Base-by-base conservation (phyloP, 1,140 invertebrate genomes). In the Apis dorsata region DNA sequence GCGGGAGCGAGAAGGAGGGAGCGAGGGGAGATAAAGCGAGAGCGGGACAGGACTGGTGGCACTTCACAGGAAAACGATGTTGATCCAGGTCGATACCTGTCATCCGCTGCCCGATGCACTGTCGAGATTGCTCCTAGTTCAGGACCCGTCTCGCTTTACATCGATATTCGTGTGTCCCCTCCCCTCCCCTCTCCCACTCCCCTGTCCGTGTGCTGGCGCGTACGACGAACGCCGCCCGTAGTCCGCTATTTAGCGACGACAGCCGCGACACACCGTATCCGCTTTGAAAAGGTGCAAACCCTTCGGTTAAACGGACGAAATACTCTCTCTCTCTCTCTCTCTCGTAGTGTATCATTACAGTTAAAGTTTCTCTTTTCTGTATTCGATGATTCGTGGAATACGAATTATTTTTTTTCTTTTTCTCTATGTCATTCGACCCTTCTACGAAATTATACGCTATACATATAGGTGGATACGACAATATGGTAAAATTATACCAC, bases 31-130 rank as follows among this genome's bases (percentile, higher is more conserved):
- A 81, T 44, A 44, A 44, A 44, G 34, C 34, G 34, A n/a, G 59
- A 60, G 53, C 66, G 49, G 68, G 68, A 80, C 77, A 79, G 78
- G 63, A 71, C 73, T 79, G 80, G 72, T 85, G 86, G 86, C 83
- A 85, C 86, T 88, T 88, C 78, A 82, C 85, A 85, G 85, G 88
- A 85, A 89, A 89, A 89, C 86, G 82, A 89, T 89, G 88, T 89
- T 88, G 85, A 88, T 89, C 85, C 82, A 88, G 87, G 88, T 89
- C 87, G 87, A 89, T 89, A 88, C 85, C 87, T 89, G 87, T 88
- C 87, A 86, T 88, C 79, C 85, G 81, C 49, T 88, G 79, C 82
- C 77, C 86, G 85, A 89, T 89, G 78, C 78, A 88, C 81, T 84
- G 85, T 80, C 79, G 76, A 89, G 87, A 89, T 89, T 89, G 86